Evolutionary conservation across 2,113 vertebrate genomes (phyloP).

Genomic region (Ifrita kowaldi): DNA sequence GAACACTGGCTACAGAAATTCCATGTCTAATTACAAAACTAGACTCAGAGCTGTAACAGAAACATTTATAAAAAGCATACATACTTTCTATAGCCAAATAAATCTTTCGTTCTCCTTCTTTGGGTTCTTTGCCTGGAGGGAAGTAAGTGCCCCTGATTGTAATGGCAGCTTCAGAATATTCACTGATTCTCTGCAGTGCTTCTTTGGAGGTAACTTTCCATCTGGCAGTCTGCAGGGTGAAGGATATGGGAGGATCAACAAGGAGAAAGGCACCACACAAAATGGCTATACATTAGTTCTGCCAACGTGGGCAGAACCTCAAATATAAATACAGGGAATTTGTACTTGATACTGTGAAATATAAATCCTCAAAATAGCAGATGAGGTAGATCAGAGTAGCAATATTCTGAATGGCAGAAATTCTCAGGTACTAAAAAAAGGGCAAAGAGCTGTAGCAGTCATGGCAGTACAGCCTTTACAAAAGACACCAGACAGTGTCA

Average conservation of each 20-base stretch:
- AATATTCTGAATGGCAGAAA: not conserved
- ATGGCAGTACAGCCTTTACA: not conserved
- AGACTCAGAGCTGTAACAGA: not conserved
- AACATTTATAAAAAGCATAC: slow-evolving; percentile 31
- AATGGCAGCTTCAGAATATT: slow-evolving; percentile 98
- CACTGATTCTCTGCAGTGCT: slow-evolving; percentile 94
- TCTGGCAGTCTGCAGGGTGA: slow-evolving; percentile 86
- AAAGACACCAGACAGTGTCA: not conserved
- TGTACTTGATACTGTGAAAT: not conserved
- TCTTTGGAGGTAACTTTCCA: slow-evolving; percentile 99
- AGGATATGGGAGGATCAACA: not conserved
- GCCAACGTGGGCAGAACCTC: not conserved
- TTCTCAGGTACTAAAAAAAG: not conserved
- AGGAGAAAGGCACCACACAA: not conserved
- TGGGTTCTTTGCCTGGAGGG: slow-evolving; percentile 97
- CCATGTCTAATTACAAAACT: not conserved
- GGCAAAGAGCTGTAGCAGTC: not conserved
- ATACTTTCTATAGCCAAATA: slow-evolving; percentile 98
- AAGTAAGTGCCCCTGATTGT: slow-evolving; percentile 98
- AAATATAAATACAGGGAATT: not conserved
- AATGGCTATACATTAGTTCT: not conserved
- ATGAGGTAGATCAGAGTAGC: not conserved
- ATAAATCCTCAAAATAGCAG: not conserved
- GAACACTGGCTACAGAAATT: not conserved
- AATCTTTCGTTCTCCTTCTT: slow-evolving; percentile 97